Conservation (phyloP, 1,140 invertebrate species). For the Formica exsecta region DNA sequence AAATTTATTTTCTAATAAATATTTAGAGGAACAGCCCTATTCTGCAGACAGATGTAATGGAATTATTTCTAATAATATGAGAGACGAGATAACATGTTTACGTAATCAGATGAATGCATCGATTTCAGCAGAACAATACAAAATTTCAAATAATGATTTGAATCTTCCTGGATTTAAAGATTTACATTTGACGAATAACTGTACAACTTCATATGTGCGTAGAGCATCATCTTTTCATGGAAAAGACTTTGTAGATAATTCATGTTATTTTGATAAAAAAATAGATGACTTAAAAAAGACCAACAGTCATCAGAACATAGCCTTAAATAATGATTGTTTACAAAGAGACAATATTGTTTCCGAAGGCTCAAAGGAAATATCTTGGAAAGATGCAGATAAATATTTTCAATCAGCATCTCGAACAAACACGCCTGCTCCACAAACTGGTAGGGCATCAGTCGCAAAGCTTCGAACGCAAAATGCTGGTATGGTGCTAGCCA, state of each 20-base stretch:
- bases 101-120: conserved; percentile 80
- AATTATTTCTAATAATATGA: conserved; percentile 21
- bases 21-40: conserved; percentile 37
- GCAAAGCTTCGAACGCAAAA: conserved; percentile 89
- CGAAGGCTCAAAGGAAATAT: conserved; percentile 67
- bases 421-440: conserved; percentile 74
- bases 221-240: conserved; percentile 83
- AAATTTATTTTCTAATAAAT: conserved; percentile 21
- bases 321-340: conserved; percentile 43
- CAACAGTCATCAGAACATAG: conserved; percentile 78
- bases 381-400: conserved; percentile 84
- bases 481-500: conserved; percentile 90
- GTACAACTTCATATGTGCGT: conserved; percentile 64
- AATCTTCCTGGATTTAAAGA: conserved; percentile 65
- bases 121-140: conserved; percentile 81
- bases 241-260: conserved; percentile 76
- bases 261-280: conserved; percentile 80
- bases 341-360: conserved; percentile 12
- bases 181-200: conserved; percentile 49
- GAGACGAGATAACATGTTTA: conserved; percentile 61
- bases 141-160: conserved; percentile 72
- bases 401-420: conserved; percentile 79
- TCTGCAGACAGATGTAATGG: conserved; percentile 26
- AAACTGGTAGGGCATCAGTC: conserved; percentile 88
- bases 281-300: conserved; percentile 82